Base-by-base conservation (phyloP, 1,140 invertebrate genomes). In the Lepidotrigona ventralis region DNA sequence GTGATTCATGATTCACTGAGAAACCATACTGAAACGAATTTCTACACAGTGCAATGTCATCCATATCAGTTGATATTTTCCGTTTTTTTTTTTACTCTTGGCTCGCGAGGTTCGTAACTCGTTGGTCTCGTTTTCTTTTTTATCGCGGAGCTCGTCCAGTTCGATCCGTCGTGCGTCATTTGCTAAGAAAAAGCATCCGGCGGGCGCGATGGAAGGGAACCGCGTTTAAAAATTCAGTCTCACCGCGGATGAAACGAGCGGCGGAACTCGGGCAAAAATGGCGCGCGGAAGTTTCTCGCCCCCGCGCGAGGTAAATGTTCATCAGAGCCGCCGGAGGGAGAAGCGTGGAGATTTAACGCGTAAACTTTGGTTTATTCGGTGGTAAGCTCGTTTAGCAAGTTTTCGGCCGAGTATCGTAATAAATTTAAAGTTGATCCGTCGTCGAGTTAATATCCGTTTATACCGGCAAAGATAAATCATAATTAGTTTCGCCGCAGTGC, bases 351-450 rank as follows among this genome's bases (percentile, higher is more conserved):
- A 60, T 75, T 75, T 63, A 75, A 72, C n/a, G 70, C 70, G 19
- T 21, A 72, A 72, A 72, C 51, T 72, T 72, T 72, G n/a, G 46
- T 72, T 72, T 72, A 72, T 51, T 39, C 73, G 12, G 33, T 56
- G 29, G 54, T 33, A 21, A 46, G 56, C 33, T 39, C 56, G 33
- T 60, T 60, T 51, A 51, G 73, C 73, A 39, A 75, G 56, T 75
- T 60, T 60, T 39, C 56, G 29, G 21, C 60, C 29, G 54, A 75
- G 33, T 60, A 63, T 19, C 29, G 29, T 39, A 46, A 46, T 60
- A 75, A 75, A 75, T 75, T 75, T 39, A 39, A 73, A 23, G 71
- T 54, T 73, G 71, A 73, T 56, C 26, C 33, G 56, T 75, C 23
- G 29, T 23, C 21, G 23, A 75, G 33, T 60, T 60, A 39, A 60